These are phyloP conservation scores for Cheilosia urbana DNA, from an alignment of 2,888 invertebrate species.

Conservation along the genomic window DNA sequence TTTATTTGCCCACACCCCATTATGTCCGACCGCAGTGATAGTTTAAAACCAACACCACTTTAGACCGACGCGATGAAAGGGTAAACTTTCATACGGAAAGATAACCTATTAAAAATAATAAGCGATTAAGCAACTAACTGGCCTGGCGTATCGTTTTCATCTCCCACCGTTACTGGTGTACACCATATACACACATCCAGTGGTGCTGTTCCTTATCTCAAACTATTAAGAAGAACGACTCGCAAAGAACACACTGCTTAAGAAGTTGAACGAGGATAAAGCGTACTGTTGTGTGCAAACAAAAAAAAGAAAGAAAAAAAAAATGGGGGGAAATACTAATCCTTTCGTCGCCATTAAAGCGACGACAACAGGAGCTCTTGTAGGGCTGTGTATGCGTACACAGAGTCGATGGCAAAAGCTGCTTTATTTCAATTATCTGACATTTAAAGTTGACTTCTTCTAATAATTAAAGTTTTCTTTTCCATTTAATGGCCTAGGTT, in stretches of 20 bases:
- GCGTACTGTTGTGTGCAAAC: conserved; percentile 27
- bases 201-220: conserved; percentile 72
- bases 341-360: conserved; percentile 62
- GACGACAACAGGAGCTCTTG: conserved; percentile 11
- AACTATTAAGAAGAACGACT: conserved; percentile 58
- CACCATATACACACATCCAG: conserved; percentile 29
- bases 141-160: conserved; percentile 68
- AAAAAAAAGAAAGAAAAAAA: too few species aligned
- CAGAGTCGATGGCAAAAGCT: conserved; percentile 29
- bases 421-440: conserved; percentile 69
- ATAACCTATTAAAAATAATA: conserved; percentile 76
- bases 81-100: conserved; percentile 72
- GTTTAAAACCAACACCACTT: conserved; percentile 18
- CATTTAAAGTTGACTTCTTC: conserved; percentile 64
- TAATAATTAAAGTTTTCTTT: conserved; percentile 48
- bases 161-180: conserved; percentile 47
- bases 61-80: conserved; percentile 49
- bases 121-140: conserved; percentile 75
- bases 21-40: conserved; percentile 53
- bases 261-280: conserved; percentile 14
- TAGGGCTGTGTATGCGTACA: not conserved
- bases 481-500: conserved; percentile 22
- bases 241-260: conserved; percentile 15
- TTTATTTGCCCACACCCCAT: conserved; percentile 20
- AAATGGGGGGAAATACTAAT: conserved; percentile 34